Evolutionary conservation across 2,797 vertebrate species (phyloP).

Genomic region (Cossypha heuglini): DNA sequence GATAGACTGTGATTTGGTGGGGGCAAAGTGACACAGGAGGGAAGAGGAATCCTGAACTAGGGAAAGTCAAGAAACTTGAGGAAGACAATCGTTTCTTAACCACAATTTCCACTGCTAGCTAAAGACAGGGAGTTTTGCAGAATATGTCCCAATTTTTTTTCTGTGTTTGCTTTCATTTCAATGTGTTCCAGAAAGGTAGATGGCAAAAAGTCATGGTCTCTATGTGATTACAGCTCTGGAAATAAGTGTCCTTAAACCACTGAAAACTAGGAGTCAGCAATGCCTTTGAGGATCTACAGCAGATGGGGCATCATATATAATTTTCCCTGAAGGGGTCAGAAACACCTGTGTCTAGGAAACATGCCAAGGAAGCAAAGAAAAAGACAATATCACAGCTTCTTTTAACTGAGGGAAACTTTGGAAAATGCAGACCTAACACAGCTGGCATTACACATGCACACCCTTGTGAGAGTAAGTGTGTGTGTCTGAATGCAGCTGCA

Average conservation of each 20-base stretch:
- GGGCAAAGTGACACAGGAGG: background rate
- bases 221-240: background rate
- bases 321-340: conserved; percentile 18
- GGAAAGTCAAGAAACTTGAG: background rate
- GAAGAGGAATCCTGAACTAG: background rate
- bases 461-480: rapidly evolving
- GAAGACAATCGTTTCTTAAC: background rate
- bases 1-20: background rate
- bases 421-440: background rate
- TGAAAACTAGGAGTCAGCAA: background rate
- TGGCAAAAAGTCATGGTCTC: background rate
- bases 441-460: background rate
- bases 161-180: background rate
- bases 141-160: background rate
- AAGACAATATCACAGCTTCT: background rate
- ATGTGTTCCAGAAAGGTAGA: background rate
- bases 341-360: conserved; percentile 18
- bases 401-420: background rate
- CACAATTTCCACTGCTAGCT: background rate
- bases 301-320: background rate
- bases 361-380: background rate
- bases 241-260: background rate
- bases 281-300: background rate
- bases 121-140: background rate
- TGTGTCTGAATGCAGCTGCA: background rate